Evolutionary conservation across 2,797 vertebrate species (phyloP), one percentile per base, ranked within the genome.

Genomic region (Pogonophryne albipinna): DNA sequence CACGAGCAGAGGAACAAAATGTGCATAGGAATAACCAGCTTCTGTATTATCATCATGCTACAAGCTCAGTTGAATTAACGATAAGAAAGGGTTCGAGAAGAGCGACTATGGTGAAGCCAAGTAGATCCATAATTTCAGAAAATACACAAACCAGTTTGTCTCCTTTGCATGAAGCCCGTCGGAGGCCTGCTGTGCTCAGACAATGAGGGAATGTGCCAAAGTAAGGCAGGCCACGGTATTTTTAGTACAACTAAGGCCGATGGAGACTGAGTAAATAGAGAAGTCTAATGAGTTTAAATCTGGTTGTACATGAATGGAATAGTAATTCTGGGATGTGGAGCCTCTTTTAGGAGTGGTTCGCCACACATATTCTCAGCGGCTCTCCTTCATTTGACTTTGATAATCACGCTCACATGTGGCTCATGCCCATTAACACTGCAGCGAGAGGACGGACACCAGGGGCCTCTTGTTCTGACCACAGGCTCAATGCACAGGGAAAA

Each of bases 361-460:
- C 92, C 90, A 91, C 92, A 94, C 94, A 93, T 74, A 90, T 90
- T 90, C 94, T 95, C 91, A 88, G 93, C 84, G 74, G 80, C 74
- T 94, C 93, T 90, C 94, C 95, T 96, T 95, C 89, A 94, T 92
- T 92, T 87, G 95, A 96, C 94, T 79, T 95, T 94, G 94, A 95
- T 89, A 90, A 94, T 92, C 93, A 79, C 38, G 73, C 91, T 93
- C 88, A 86, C 85, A 85, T 91, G 93, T 66, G 92, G 90, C 92
- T 95, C 87, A 91, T 84, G 87, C 4, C 95, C 92, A 95, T 95
- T 94, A 96, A 94, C 87, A 93, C 86, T 78, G 76, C 89, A 89
- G 85, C 84, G 8, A 91, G 82, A 91, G 87, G 88, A 91, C 82
- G 87, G 82, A 86, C 80, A 85, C 78, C 72, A 75, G 78, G 34